Base-by-base conservation (phyloP, 1,140 invertebrate genomes). In the Solenopsis invicta region DNA sequence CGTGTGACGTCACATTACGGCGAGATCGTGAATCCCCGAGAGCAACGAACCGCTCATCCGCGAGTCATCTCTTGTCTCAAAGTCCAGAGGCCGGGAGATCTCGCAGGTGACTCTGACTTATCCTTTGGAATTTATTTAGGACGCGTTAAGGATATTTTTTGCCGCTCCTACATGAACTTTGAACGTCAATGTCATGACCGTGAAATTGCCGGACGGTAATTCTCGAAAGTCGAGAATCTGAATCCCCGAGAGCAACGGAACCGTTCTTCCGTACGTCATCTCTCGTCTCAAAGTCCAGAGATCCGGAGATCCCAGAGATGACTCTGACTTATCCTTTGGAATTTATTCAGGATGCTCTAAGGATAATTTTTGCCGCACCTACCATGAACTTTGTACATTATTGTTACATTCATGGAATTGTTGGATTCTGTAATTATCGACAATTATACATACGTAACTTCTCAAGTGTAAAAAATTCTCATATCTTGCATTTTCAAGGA, bases 21-120 rank as follows among this genome's bases (percentile, higher is more conserved):
- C 34, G 12, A 41, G 45, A 82, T 74, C 37, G 45, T 72, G 78
- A 72, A 59, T 72, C 66, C 66, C 2, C 41, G 41, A 74, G 69
- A 84, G 80, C 80, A 84, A 84, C 54, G 80, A 84, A 84, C 69
- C 41, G 54, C n/a, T 66, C 66, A 56, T 66, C 10, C 9, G 1
- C 12, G 52, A 52, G 21, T 80, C 62, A 29, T 81, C 21, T 45
- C 21, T 59, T 34, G 18, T 84, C 24, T 61, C 67, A 75, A 84
- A 84, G 69, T 84, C 69, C 41, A 50, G 54, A 48, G 29, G 21
- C 13, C 8, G 4, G 54, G 24, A 21, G 67, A 56, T 59, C 12
- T 16, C 8, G 8, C 13, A 16, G n/a, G 41, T 29, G 34, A 66
- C 10, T 64, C 13, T 13, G 72, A 29, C 6, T 45, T 21, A 18